Evolutionary conservation across 2,797 vertebrate genomes (phyloP), one percentile per base, ranked within the genome.

Genomic region (Lepus oiostolus): DNA sequence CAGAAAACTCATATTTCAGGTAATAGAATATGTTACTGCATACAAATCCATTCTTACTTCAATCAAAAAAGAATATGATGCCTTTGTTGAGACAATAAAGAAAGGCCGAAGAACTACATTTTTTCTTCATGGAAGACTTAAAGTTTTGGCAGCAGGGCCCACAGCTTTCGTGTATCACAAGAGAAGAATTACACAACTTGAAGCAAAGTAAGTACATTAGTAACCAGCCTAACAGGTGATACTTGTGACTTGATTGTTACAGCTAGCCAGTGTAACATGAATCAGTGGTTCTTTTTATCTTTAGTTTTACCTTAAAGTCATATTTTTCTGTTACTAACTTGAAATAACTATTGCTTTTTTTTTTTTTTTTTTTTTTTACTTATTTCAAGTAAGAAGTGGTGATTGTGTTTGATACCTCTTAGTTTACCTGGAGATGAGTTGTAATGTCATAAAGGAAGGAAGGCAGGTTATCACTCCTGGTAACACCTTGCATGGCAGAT

Each of bases 51-150:
- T 99, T 83, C 98, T 99, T 47, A 95, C 98, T 93, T 97, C 97
- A 93, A 98, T 99, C 95, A 99, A 99, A 94, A 94, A 97, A 63
- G 98, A 98, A 96, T 99, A 98, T 2, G 99, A 99, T 70, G 75
- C 96, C 4, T 95, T 98, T 92, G 98, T 99, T 97, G 95, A 97
- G 30, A 97, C 86, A 28, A 86, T 99, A 80, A 98, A 98, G 96
- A 97, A 96, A 81, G 95, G 83, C 90, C 92, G 93, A 96, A 97
- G 90, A 14, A 98, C 97, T 89, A 96, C 71, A 38, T 90, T 95
- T 95, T 88, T 82, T 88, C 94, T 97, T 65, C 97, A 92, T 16
- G 88, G 95, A 80, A 98, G 94, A 91, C 72, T 98, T 95, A 98
- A 98, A 97, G 76, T 93, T 85, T 94, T 98, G 92, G 96, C 98